Conservation (phyloP, 2,113 vertebrate species). For the Numida meleagris region DNA sequence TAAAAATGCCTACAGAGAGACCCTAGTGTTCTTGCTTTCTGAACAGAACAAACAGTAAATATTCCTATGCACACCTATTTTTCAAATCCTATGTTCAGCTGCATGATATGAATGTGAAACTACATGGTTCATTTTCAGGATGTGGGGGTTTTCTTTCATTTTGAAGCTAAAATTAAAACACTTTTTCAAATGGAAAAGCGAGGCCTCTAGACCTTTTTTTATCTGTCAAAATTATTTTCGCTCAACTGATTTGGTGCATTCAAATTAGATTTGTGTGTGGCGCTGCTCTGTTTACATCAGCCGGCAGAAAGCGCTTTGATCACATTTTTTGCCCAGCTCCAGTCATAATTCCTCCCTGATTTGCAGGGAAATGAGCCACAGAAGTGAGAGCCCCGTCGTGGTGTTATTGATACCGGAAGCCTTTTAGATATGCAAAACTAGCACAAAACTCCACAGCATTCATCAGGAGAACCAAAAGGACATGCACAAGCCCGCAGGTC, state of each 20-base stretch:
- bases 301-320: background rate
- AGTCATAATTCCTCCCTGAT: background rate
- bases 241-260: background rate
- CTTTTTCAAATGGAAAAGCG: background rate
- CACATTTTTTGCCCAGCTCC: background rate
- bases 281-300: background rate
- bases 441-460: background rate
- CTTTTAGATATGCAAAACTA: background rate
- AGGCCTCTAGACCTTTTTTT: background rate
- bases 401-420: background rate
- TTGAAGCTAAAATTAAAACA: slow-evolving; percentile 25
- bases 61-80: background rate
- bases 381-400: background rate
- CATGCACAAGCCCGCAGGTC: fast-evolving
- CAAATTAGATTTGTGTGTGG: background rate
- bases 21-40: background rate
- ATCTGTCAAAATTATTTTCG: background rate
- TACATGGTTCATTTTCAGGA: background rate
- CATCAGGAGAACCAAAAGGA: background rate
- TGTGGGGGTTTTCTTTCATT: background rate
- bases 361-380: background rate
- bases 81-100: slow-evolving; percentile 4
- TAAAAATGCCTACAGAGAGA: background rate
- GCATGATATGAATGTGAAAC: background rate
- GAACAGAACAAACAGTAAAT: background rate